These are phyloP conservation scores for Actenoides lindsayi DNA, from an alignment of 2,113 vertebrate species.

Conservation along the genomic window DNA sequence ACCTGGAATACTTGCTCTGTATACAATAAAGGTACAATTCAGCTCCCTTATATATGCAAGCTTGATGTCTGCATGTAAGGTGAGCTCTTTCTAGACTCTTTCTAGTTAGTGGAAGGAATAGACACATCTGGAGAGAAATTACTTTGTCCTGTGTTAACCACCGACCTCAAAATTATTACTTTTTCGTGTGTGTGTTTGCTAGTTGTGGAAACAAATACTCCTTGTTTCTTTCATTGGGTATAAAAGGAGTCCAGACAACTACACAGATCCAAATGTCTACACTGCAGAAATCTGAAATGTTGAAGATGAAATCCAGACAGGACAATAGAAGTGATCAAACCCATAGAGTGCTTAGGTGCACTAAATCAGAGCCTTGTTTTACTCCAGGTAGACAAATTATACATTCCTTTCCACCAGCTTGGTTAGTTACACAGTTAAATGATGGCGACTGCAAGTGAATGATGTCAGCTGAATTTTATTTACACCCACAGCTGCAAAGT, in stretches of 20 bases:
- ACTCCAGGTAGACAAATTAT: not conserved
- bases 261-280: not conserved
- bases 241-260: not conserved
- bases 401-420: not conserved
- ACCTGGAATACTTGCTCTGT: not conserved
- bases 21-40: not conserved
- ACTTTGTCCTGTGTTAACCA: not conserved
- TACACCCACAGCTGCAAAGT: not conserved
- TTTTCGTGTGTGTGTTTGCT: not conserved
- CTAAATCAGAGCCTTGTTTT: not conserved
- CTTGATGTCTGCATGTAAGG: not conserved
- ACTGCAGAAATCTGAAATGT: not conserved
- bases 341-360: too few relatives aligned
- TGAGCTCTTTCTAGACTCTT: not conserved
- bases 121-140: not conserved
- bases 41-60: not conserved
- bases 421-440: not conserved
- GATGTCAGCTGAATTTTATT: not conserved
- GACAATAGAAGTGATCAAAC: not conserved
- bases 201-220: not conserved
- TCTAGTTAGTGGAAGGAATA: not conserved
- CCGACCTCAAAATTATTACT: not conserved
- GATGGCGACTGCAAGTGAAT: not conserved
- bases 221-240: not conserved
- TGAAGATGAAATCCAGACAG: not conserved